Percentiles rank a stretch among this genome's conserved stretches.
These are phyloP conservation scores for Heliconius ethilla DNA, from an alignment of 2,888 invertebrate species.

Conservation along the genomic window DNA sequence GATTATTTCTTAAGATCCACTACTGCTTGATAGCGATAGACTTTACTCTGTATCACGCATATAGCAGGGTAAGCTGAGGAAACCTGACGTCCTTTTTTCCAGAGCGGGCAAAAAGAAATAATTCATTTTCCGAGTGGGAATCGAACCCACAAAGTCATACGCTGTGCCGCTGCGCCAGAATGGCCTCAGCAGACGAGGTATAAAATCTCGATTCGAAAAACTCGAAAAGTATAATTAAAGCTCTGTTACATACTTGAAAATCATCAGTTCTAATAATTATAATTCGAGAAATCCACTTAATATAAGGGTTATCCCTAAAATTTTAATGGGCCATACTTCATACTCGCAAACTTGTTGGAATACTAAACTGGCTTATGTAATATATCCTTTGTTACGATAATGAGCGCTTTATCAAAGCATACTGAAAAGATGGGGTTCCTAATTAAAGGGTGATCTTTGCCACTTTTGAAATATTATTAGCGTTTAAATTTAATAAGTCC, in stretches of 20 bases:
- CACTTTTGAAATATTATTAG: conserved; percentile 4
- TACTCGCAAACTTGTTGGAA: conserved; percentile 5
- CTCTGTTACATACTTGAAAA: background rate
- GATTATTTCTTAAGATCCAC: too few species aligned
- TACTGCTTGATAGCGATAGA: too few species aligned
- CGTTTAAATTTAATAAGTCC: background rate
- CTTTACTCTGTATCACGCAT: too few species aligned
- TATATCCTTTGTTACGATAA: conserved; percentile 31
- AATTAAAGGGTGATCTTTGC: conserved; percentile 6
- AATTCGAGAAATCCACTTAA: background rate
- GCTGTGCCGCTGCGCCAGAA: background rate
- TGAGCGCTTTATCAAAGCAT: conserved; percentile 27
- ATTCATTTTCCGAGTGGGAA: too few species aligned
- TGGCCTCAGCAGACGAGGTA: background rate
- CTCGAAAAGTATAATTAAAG: background rate
- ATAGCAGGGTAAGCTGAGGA: too few species aligned
- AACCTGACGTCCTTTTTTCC: too few species aligned
- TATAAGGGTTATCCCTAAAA: conserved; percentile 17
- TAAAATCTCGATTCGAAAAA: background rate
- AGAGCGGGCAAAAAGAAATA: too few species aligned
- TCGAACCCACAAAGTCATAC: background rate
- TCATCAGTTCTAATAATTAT: conserved; percentile 1
- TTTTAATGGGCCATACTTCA: conserved; percentile 20
- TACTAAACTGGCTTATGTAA: conserved; percentile 21
- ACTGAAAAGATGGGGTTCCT: conserved; percentile 4